Evolutionary conservation across 2,888 invertebrate species (phyloP).

Genomic region (Cabera pusaria): DNA sequence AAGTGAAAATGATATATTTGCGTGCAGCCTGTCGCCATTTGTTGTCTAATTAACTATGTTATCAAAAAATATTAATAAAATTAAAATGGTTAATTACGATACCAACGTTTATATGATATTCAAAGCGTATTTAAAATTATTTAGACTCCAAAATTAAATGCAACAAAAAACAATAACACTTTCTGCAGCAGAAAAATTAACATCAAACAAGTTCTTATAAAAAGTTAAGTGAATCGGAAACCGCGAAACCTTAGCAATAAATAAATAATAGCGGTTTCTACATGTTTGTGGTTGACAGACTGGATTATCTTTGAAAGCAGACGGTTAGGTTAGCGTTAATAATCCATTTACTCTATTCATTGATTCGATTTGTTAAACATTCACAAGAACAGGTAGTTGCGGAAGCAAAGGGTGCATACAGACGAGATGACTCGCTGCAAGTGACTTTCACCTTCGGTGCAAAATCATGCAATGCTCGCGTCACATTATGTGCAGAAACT

Average conservation of each 20-base stretch:
- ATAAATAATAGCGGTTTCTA: conserved; percentile 35
- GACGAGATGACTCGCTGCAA: conserved; percentile 46
- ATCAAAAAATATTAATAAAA: too few relatives aligned
- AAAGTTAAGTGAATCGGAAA: conserved; percentile 32
- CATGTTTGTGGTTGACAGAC: conserved; percentile 32
- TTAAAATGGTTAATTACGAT: too few relatives aligned
- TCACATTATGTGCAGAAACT: conserved; percentile 38
- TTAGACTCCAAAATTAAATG: too few relatives aligned
- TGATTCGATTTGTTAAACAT: conserved; percentile 44
- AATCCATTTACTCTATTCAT: conserved; percentile 44
- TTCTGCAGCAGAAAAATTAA: too few relatives aligned
- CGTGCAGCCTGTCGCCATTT: too few relatives aligned
- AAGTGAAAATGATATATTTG: conserved; percentile 20
- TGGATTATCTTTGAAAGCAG: conserved; percentile 27
- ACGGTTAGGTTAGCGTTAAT: conserved; percentile 30
- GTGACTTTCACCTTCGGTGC: conserved; percentile 55
- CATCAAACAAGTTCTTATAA: conserved; percentile 8
- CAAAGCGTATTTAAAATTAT: too few relatives aligned
- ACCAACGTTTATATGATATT: too few relatives aligned
- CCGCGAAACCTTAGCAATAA: conserved; percentile 49
- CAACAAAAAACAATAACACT: too few relatives aligned
- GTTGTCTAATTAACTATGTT: too few relatives aligned
- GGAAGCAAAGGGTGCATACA: conserved; percentile 45
- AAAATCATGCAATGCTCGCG: conserved; percentile 46
- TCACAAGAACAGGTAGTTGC: conserved; percentile 39